phyloP scores from a whole-genome alignment of 2,888 invertebrate species.

The Athalia rosae region DNA sequence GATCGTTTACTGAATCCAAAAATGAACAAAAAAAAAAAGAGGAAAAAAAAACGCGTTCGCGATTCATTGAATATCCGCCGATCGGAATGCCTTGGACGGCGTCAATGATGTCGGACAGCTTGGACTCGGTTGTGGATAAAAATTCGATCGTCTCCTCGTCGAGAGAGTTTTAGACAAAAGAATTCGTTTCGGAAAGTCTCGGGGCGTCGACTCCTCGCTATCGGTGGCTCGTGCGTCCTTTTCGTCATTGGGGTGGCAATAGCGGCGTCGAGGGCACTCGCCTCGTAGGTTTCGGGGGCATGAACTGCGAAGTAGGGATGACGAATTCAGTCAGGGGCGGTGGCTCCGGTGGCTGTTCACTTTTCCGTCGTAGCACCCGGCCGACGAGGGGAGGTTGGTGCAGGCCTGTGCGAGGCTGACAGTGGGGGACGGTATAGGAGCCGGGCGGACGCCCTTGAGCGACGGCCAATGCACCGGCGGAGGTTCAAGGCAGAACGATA shows the following conservation, averaged over 20 bases:
- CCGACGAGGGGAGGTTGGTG: neutral
- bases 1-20: no score
- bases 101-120: no score
- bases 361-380: neutral
- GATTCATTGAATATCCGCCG: neutral
- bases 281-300: neutral
- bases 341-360: conserved; percentile 9
- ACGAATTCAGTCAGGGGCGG: conserved; percentile 8
- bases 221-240: neutral
- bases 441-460: conserved; percentile 72
- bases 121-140: no score
- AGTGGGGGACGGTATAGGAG: neutral
- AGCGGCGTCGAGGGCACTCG: neutral
- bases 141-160: no score
- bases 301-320: neutral
- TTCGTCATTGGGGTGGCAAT: neutral
- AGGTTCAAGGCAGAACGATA: conserved; percentile 73
- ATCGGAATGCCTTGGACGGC: neutral
- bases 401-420: neutral
- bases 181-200: no score
- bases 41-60: no score
- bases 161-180: no score
- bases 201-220: no score
- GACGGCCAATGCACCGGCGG: conserved; percentile 73
- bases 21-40: no score